Evolutionary conservation across 1,140 invertebrate species (phyloP), one percentile per base, ranked within the genome.

Genomic region (Apis laboriosa): DNA sequence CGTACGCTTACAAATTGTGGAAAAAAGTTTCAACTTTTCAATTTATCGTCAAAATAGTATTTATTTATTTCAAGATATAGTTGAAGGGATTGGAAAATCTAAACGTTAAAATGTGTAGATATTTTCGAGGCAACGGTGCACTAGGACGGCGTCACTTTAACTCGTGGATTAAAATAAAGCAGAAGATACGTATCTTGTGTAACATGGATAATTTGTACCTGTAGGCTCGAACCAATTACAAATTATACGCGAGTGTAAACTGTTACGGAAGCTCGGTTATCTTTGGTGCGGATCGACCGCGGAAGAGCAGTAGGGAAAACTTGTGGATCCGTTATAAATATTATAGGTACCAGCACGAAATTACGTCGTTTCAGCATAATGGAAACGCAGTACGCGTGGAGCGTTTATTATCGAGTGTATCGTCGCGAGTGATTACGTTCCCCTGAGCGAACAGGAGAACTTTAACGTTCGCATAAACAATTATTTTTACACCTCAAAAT

Each of bases 351-450:
- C 56, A 15, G 71, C 75, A 80, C 80, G 71, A 83, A 87, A 86
- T 84, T 87, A 84, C 85, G 85, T 80, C 67, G 81, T 80, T 87
- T 84, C 84, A 87, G 77, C 72, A 80, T 84, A 87, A 86, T 68
- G 75, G 77, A 73, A 86, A 83, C 60, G 81, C 74, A 75, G 63
- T 73, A 64, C 43, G 28, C 51, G 34, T 71, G 67, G 63, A 24
- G 58, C 61, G 43, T 83, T 63, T 72, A 86, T 80, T 84, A 86
- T 86, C 80, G 77, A 77, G 77, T 70, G 51, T 51, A 19, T 61
- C 80, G 49, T 83, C 84, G 70, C 61, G 61, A 63, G 63, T 66
- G 76, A 74, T 82, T 73, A 53, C 60, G 60, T 55, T 34, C 61
- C 43, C 53, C 71, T 68, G 67, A 21, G 15, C 11, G n/a, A 28